A percentile compares a stretch with the other conserved stretches of the same genome.
These are phyloP conservation scores for Crocidura indochinensis DNA, from an alignment of 2,797 vertebrate genomes.

Conservation along the genomic window DNA sequence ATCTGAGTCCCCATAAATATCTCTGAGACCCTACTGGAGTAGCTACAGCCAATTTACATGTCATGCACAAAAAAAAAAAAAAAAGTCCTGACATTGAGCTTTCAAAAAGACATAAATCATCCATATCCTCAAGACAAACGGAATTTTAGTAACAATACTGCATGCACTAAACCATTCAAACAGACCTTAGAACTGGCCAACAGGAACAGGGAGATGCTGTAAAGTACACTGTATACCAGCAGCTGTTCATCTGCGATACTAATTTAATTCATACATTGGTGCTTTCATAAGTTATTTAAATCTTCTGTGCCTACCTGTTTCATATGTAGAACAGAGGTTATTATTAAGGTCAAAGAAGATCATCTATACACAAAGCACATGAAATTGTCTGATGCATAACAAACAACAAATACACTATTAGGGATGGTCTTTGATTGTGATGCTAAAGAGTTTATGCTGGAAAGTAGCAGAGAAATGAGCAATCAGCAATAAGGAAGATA, in stretches of 20 bases:
- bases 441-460: background rate
- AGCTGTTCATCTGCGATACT: background rate
- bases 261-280: background rate
- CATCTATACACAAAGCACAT: background rate
- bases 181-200: background rate
- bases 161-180: background rate
- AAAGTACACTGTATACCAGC: background rate
- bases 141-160: background rate
- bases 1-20: background rate
- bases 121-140: background rate
- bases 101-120: background rate
- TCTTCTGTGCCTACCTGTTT: conserved; percentile 25
- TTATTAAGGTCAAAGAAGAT: background rate
- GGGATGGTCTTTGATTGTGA: conserved; percentile 34
- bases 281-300: background rate
- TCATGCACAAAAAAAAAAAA: too few relatives aligned
- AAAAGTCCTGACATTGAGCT: background rate
- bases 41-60: background rate
- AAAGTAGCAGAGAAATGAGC: conserved; percentile 38
- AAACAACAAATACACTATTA: background rate
- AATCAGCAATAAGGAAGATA: background rate
- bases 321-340: background rate
- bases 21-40: background rate
- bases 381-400: background rate
- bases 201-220: background rate